A percentile compares a stretch with the other conserved stretches of the same genome.
Conservation (phyloP, 2,113 vertebrate species). For the Campylomormyrus numenius region DNA sequence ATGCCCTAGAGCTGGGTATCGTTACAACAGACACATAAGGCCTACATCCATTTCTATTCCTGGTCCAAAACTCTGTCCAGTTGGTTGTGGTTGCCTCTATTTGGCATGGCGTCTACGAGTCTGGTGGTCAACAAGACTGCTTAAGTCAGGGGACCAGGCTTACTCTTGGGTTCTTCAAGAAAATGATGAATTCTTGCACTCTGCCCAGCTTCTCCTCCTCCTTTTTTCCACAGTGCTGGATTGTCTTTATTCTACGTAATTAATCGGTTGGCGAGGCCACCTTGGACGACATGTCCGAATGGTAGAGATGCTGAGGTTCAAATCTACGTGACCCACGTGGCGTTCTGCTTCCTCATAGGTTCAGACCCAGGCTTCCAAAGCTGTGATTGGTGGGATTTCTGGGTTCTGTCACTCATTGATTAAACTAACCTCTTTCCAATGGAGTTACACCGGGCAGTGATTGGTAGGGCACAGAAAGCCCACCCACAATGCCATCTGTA, state of each 20-base stretch:
- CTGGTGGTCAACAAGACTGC: not conserved
- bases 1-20: no score
- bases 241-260: not conserved
- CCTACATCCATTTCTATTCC: not conserved
- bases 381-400: not conserved
- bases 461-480: not conserved
- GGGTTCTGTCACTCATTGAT: not conserved
- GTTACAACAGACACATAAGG: not conserved
- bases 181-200: not conserved
- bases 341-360: not conserved
- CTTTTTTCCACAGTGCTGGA: not conserved
- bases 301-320: not conserved
- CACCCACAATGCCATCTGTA: not conserved
- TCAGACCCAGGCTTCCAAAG: not conserved
- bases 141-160: not conserved
- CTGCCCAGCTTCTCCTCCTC: not conserved
- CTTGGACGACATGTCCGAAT: not conserved
- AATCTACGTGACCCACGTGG: not conserved
- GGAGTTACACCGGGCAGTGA: not conserved
- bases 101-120: not conserved
- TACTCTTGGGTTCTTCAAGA: not conserved
- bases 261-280: not conserved
- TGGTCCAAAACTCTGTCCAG: not conserved
- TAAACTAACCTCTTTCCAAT: not conserved
- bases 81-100: not conserved